Evolutionary conservation across 2,888 invertebrate genomes (phyloP).

Genomic region (Drosophila paucipuncta): DNA sequence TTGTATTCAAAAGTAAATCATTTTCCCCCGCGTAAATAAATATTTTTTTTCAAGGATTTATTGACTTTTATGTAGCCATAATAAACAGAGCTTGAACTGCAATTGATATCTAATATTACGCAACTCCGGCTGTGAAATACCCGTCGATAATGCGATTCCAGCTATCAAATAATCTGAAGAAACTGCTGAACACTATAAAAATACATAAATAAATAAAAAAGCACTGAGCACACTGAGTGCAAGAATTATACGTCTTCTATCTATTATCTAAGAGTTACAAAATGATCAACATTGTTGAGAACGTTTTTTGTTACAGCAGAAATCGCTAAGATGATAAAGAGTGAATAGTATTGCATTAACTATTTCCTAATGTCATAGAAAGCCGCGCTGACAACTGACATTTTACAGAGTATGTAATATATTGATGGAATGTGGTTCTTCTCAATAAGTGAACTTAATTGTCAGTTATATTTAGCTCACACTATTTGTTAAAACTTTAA

Average conservation of each 20-base stretch:
- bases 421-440: background rate
- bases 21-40: background rate
- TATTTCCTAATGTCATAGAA: background rate
- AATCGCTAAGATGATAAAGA: background rate
- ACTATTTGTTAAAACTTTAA: conserved; percentile 1
- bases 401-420: background rate
- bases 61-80: background rate
- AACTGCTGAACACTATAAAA: background rate
- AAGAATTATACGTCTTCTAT: background rate
- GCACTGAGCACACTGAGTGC: background rate
- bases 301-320: background rate
- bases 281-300: background rate
- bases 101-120: conserved; percentile 10
- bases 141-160: conserved; percentile 18
- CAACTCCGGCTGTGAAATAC: conserved; percentile 12
- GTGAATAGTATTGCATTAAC: background rate
- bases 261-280: background rate
- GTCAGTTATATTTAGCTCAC: background rate
- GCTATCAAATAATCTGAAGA: conserved; percentile 17
- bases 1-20: background rate
- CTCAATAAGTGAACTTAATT: background rate
- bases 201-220: background rate
- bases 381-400: background rate
- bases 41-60: background rate
- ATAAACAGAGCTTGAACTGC: background rate